These are phyloP conservation scores for Maccullochella peelii DNA, from an alignment of 2,113 vertebrate species.

Conservation along the genomic window DNA sequence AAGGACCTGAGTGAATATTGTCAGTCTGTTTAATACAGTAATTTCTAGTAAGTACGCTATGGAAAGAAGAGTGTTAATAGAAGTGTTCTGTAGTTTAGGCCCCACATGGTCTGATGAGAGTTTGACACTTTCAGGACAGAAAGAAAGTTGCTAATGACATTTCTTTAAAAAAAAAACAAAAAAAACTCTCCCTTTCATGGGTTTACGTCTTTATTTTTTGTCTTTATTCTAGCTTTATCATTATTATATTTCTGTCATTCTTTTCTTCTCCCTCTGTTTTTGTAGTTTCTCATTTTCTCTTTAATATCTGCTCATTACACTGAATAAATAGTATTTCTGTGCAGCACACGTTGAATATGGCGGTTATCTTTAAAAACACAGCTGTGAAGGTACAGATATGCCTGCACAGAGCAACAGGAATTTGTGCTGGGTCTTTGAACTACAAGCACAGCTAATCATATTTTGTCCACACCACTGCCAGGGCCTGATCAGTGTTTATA, in stretches of 20 bases:
- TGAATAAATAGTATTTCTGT: constrained; percentile 71
- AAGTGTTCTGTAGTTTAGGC: constrained; percentile 39
- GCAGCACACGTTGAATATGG: constrained; percentile 56
- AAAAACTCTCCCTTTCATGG: constrained; percentile 58
- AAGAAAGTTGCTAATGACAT: constrained; percentile 60
- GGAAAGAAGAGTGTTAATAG: background rate
- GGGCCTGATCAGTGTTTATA: constrained; percentile 67
- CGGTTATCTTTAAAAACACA: constrained; percentile 81
- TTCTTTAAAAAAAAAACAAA: constrained; percentile 35
- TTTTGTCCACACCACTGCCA: constrained; percentile 48
- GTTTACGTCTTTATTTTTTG: constrained; percentile 63
- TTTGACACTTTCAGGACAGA: constrained; percentile 50
- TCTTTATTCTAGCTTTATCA: constrained; percentile 69
- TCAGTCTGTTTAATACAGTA: background rate
- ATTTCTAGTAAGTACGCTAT: background rate
- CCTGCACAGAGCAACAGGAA: constrained; percentile 49
- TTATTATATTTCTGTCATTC: constrained; percentile 62
- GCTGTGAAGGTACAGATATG: constrained; percentile 75
- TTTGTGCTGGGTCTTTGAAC: constrained; percentile 69
- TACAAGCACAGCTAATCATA: constrained; percentile 71
- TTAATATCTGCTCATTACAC: constrained; percentile 79
- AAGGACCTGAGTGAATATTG: constrained; percentile 3
- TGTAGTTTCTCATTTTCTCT: constrained; percentile 69
- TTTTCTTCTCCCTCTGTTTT: constrained; percentile 51
- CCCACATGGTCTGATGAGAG: constrained; percentile 27